Evolutionary conservation across 2,888 invertebrate genomes (phyloP).

Genomic region (Biston betularia): DNA sequence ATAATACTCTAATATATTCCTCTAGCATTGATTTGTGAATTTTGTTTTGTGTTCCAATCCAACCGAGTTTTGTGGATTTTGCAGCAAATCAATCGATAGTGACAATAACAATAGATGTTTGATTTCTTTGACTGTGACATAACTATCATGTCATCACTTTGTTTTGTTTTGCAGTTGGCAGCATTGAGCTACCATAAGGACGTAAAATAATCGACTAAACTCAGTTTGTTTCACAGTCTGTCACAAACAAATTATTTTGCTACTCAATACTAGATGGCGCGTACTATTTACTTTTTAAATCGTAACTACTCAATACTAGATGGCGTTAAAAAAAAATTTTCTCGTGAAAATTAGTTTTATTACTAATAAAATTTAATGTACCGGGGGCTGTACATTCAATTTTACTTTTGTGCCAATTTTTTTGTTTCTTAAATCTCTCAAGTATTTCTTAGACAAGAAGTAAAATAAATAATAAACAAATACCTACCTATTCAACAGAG

Average conservation of each 20-base stretch:
- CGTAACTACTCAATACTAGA: constrained; percentile 12
- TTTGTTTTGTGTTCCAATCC: background rate
- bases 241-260: no score
- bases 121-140: background rate
- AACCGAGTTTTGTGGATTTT: background rate
- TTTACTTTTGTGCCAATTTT: no score
- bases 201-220: background rate
- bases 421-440: no score
- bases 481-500: no score
- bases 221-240: no score
- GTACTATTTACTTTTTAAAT: no score
- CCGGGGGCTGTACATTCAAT: no score
- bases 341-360: no score
- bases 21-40: background rate
- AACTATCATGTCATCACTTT: background rate
- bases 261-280: no score
- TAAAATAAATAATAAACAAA: no score
- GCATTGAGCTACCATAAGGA: background rate
- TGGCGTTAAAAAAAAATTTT: constrained; percentile 1
- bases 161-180: background rate
- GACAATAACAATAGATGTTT: background rate
- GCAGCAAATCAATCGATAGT: background rate
- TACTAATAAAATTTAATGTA: no score
- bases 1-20: background rate
- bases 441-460: no score